These are phyloP conservation scores for Tylochromis polylepis DNA, from an alignment of 2,113 vertebrate genomes.

Conservation along the genomic window DNA sequence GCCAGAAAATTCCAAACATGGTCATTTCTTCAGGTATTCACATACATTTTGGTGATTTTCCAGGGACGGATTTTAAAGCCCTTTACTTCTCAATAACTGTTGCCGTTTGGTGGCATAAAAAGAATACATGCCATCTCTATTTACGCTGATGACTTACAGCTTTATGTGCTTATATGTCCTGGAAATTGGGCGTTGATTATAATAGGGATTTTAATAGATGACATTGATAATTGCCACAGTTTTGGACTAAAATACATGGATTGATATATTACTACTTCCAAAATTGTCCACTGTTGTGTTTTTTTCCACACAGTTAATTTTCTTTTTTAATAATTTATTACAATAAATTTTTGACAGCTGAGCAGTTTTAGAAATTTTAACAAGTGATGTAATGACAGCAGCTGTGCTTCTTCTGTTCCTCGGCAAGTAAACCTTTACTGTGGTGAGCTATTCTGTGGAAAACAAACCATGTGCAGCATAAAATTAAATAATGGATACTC, in stretches of 20 bases:
- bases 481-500: neutral
- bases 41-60: neutral
- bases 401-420: neutral
- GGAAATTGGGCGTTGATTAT: neutral
- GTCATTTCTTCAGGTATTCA: neutral
- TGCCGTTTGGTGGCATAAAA: neutral
- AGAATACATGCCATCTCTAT: too few relatives aligned
- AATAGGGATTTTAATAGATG: neutral
- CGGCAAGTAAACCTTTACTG: neutral
- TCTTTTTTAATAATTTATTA: neutral
- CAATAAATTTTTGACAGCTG: neutral
- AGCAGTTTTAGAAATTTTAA: neutral
- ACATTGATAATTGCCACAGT: neutral
- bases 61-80: neutral
- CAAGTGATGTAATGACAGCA: neutral
- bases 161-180: neutral
- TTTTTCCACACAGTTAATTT: too few relatives aligned
- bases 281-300: too few relatives aligned
- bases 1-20: neutral
- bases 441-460: neutral
- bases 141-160: neutral
- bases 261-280: neutral
- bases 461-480: neutral
- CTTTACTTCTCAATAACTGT: neutral
- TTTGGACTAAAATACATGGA: neutral